Evolutionary conservation across 2,797 vertebrate species (phyloP).

Genomic region (Rhinella marina): DNA sequence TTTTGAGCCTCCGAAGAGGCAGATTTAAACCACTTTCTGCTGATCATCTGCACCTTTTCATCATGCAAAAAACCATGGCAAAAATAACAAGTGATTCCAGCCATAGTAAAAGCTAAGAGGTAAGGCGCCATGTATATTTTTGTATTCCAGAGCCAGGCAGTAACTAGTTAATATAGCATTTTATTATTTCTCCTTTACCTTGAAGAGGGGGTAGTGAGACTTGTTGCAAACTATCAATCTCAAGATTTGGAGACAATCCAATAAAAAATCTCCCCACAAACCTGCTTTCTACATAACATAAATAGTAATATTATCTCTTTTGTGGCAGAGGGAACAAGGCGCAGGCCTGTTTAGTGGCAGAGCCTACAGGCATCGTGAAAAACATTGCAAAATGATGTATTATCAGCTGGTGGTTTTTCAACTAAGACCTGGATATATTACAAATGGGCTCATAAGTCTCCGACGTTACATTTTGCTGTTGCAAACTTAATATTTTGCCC

Average conservation of each 20-base stretch:
- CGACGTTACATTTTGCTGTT: constrained; percentile 51
- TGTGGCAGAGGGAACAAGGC: neutral
- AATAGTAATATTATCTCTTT: constrained; percentile 10
- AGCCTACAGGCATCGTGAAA: constrained; percentile 27
- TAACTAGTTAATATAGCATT: neutral
- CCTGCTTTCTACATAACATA: neutral
- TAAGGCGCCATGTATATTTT: no score
- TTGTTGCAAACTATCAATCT: neutral
- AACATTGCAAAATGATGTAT: constrained; percentile 54
- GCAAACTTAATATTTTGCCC: constrained; percentile 60
- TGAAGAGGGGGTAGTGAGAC: no score
- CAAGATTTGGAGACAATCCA: no score
- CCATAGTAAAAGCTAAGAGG: no score
- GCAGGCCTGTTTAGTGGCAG: neutral
- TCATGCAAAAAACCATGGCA: no score
- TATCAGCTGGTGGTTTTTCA: constrained; percentile 39
- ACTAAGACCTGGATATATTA: constrained; percentile 62
- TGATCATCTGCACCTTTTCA: no score
- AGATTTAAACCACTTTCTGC: no score
- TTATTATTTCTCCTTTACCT: neutral
- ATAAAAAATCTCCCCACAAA: no score
- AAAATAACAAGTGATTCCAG: no score
- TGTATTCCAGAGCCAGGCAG: no score
- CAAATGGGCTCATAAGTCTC: constrained; percentile 60
- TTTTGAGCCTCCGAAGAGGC: no score